Conservation (phyloP, 2,888 invertebrate genomes). For the Trisateles emortualis region DNA sequence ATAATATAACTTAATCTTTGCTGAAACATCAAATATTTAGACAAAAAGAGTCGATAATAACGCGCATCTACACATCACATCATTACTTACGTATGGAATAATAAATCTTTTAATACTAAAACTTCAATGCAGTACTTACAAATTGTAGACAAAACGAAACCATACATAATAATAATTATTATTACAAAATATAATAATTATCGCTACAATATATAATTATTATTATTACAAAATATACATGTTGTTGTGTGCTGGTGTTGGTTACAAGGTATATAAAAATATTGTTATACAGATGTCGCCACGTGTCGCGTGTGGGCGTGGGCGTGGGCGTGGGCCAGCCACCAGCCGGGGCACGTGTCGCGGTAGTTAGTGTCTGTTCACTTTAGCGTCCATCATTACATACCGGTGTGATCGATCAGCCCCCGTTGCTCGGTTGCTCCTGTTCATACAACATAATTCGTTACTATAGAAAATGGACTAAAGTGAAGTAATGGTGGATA, state of each 20-base stretch:
- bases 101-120: conserved; percentile 56
- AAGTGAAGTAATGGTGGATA: no score
- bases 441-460: conserved; percentile 36
- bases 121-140: conserved; percentile 61
- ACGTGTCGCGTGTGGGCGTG: not conserved
- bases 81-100: conserved; percentile 69
- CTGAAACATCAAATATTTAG: conserved; percentile 35
- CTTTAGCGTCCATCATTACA: not conserved
- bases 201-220: conserved; percentile 70
- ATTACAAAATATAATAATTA: conserved; percentile 50
- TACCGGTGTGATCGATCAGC: conserved; percentile 60
- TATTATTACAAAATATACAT: conserved; percentile 77
- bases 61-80: conserved; percentile 53
- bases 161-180: conserved; percentile 30
- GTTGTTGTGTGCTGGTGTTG: conserved; percentile 33
- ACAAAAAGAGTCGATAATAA: conserved; percentile 32
- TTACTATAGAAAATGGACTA: not conserved
- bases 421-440: conserved; percentile 82
- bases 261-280: conserved; percentile 46
- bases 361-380: not conserved
- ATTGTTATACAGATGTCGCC: conserved; percentile 19
- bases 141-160: conserved; percentile 37
- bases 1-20: conserved; percentile 51
- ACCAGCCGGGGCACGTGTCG: not conserved
- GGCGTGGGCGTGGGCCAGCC: not conserved